Conservation (phyloP, 1,140 invertebrate species). For the Anthonomus grandis region DNA sequence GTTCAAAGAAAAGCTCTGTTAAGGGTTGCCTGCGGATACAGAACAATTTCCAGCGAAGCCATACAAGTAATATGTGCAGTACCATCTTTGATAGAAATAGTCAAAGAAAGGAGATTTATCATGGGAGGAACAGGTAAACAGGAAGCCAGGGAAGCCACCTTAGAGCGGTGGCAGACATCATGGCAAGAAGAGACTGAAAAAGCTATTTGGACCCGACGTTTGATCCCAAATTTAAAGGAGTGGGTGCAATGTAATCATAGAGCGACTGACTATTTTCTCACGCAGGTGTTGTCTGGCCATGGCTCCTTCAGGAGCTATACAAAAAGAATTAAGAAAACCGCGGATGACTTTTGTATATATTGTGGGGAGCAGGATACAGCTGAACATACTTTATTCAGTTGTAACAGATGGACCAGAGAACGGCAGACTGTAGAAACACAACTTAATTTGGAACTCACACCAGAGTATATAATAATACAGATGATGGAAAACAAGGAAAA, state of each 20-base stretch:
- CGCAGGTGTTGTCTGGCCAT: conserved; percentile 19
- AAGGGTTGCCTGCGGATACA: neutral
- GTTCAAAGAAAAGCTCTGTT: neutral
- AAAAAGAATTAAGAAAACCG: neutral
- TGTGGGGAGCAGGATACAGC: neutral
- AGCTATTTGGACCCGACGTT: conserved; percentile 15
- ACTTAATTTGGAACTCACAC: too few species aligned
- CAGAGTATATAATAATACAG: too few species aligned
- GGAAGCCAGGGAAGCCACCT: neutral
- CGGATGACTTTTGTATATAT: neutral
- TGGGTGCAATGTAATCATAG: conserved; percentile 2
- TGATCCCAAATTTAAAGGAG: conserved; percentile 8
- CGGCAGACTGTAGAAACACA: too few species aligned
- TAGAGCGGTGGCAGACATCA: conserved; percentile 14
- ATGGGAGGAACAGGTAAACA: neutral
- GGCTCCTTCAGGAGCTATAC: conserved; percentile 12
- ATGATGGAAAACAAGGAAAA: too few species aligned
- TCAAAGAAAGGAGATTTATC: neutral
- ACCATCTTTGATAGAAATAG: neutral
- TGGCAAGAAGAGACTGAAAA: conserved; percentile 4
- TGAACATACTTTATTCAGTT: too few species aligned
- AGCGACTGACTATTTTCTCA: conserved; percentile 7
- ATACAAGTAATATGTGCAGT: neutral
- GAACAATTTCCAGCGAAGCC: neutral
- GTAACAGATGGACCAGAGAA: too few species aligned